phyloP scores from a whole-genome alignment of 2,113 vertebrate genomes.

The Manacus vitellinus region DNA sequence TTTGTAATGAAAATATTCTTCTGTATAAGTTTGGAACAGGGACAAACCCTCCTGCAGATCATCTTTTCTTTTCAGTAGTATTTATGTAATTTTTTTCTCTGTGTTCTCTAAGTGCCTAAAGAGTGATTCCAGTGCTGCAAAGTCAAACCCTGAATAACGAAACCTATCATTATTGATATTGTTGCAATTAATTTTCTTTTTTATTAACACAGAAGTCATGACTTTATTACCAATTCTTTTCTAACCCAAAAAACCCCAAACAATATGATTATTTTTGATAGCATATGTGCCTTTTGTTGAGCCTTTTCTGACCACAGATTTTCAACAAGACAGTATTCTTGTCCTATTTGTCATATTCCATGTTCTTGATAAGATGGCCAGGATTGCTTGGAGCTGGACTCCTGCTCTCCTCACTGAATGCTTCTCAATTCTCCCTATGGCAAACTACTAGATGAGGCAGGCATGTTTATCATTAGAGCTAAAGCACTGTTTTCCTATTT shows the following conservation, averaged over 20 bases:
- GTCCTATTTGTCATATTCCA: background rate
- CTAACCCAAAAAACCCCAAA: background rate
- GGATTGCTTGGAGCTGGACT: background rate
- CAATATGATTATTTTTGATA: background rate
- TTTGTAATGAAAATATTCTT: background rate
- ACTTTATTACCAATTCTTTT: background rate
- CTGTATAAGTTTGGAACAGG: background rate
- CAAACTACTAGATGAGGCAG: background rate
- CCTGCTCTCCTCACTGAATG: background rate
- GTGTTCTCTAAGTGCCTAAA: background rate
- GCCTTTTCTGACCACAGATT: background rate
- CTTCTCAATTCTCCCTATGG: background rate
- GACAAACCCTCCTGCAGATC: background rate
- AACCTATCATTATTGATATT: background rate
- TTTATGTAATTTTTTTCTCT: background rate
- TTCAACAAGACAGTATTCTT: background rate
- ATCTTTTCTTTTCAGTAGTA: background rate
- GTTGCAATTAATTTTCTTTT: background rate
- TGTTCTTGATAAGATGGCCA: rapidly evolving
- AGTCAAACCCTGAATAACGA: background rate
- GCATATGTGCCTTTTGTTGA: background rate
- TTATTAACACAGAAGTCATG: background rate
- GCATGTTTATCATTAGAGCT: background rate
- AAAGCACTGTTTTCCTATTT: background rate
- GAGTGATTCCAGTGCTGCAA: background rate